Percentiles rank a stretch among this genome's conserved stretches.
These are phyloP conservation scores for Jaculus jaculus DNA, from an alignment of 2,113 vertebrate species.

Conservation along the genomic window DNA sequence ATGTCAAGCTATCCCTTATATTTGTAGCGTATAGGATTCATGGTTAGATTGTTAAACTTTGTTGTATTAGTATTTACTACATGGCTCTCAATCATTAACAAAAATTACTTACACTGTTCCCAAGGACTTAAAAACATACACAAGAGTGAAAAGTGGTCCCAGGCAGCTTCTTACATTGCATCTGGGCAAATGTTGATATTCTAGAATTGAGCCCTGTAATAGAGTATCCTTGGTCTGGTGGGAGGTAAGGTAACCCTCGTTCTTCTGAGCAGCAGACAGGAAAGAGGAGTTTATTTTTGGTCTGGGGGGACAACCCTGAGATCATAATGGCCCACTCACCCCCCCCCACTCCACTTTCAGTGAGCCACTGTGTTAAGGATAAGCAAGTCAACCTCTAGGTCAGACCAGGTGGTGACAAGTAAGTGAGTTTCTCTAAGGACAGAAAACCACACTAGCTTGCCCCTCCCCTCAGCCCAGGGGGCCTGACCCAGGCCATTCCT, in stretches of 20 bases:
- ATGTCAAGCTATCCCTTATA: not conserved
- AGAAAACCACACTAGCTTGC: not conserved
- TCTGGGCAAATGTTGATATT: slow-evolving; percentile 13
- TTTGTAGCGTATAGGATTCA: not conserved
- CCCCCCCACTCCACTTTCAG: not conserved
- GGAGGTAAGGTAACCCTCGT: slow-evolving; percentile 23
- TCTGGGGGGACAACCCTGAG: not conserved
- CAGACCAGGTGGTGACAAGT: slow-evolving; percentile 49
- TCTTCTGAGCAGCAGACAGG: not conserved
- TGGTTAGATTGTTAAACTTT: not conserved
- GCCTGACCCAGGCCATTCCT: not conserved
- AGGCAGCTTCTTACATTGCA: slow-evolving; percentile 35
- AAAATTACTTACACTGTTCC: not conserved
- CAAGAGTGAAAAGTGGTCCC: slow-evolving; percentile 19
- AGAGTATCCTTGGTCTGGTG: not conserved
- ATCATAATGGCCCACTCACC: not conserved
- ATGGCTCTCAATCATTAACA: slow-evolving; percentile 3
- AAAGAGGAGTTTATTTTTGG: slow-evolving; percentile 51
- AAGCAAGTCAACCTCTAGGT: slow-evolving; percentile 1
- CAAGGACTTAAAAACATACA: slow-evolving; percentile 51
- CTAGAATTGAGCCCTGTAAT: slow-evolving; percentile 14
- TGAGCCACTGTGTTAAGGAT: not conserved
- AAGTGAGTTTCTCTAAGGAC: slow-evolving; percentile 11
- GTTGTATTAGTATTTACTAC: slow-evolving; percentile 1
- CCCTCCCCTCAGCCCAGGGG: not conserved